phyloP scores from a whole-genome alignment of 2,888 invertebrate species.

The Cistogaster globosa region DNA sequence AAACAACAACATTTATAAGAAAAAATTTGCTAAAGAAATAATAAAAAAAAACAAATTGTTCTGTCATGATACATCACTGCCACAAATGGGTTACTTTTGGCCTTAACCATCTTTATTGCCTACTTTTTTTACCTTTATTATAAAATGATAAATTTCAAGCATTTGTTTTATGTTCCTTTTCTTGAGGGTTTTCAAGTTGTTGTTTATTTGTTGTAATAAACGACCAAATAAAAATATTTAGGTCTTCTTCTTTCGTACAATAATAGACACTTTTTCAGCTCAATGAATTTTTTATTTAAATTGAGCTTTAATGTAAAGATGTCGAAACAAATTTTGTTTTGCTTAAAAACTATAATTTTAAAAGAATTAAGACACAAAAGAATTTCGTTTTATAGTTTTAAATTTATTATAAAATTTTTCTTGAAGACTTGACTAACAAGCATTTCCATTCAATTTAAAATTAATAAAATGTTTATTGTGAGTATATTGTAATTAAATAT shows the following conservation, averaged over 20 bases:
- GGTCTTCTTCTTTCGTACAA: neutral
- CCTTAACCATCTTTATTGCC: slow-evolving; percentile 24
- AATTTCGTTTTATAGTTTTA: too few species aligned
- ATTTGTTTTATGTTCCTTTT: neutral
- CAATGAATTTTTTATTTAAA: slow-evolving; percentile 41
- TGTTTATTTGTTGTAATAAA: slow-evolving; percentile 13
- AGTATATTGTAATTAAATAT: too few species aligned
- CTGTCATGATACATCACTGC: slow-evolving; percentile 63
- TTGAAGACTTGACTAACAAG: too few species aligned
- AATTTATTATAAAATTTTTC: too few species aligned
- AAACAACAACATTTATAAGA: neutral
- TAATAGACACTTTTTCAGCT: slow-evolving; percentile 35
- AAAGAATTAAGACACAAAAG: too few species aligned
- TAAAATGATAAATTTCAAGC: slow-evolving; percentile 49
- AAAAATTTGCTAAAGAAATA: slow-evolving; percentile 15
- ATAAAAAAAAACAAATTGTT: slow-evolving; percentile 67
- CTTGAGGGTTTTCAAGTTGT: slow-evolving; percentile 40
- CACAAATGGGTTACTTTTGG: slow-evolving; percentile 70
- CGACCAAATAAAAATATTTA: neutral
- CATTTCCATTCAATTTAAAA: too few species aligned
- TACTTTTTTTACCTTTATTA: slow-evolving; percentile 28
- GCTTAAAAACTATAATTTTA: neutral
- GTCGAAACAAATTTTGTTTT: neutral
- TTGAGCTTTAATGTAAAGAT: neutral
- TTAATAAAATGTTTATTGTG: too few species aligned